A percentile compares a stretch with the other conserved stretches of the same genome.
These are phyloP conservation scores for Holocentrus rufus DNA, from an alignment of 2,797 vertebrate species.

Conservation along the genomic window DNA sequence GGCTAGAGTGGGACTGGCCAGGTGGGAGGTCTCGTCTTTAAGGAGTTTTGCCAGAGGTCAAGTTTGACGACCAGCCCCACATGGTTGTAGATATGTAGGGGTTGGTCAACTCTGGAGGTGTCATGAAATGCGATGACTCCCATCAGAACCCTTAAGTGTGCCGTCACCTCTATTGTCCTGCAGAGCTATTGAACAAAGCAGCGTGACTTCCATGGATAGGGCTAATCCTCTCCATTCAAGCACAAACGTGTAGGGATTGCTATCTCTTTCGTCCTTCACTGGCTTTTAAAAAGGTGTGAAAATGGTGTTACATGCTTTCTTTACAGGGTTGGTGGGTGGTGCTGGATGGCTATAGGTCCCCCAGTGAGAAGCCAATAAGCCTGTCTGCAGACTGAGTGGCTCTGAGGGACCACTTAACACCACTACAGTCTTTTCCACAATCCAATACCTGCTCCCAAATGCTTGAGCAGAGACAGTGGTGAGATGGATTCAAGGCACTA, in stretches of 20 bases:
- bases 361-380: constrained; percentile 1
- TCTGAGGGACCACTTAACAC: background rate
- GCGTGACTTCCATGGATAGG: constrained; percentile 41
- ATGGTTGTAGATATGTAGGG: constrained; percentile 43
- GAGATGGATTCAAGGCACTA: background rate
- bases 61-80: constrained; percentile 38
- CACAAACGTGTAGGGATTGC: constrained; percentile 58
- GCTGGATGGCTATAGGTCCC: constrained; percentile 8
- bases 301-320: constrained; percentile 37
- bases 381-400: background rate
- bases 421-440: background rate
- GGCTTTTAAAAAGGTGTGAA: constrained; percentile 52
- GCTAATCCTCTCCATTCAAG: constrained; percentile 68
- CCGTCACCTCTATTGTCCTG: constrained; percentile 54
- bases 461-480: background rate
- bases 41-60: constrained; percentile 50
- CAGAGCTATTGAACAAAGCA: constrained; percentile 66
- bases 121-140: constrained; percentile 60
- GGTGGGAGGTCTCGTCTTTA: constrained; percentile 48
- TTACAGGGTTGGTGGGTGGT: constrained; percentile 20
- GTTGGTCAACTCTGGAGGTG: constrained; percentile 53
- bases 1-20: constrained; percentile 6
- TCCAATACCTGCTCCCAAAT: background rate
- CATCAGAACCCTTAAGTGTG: constrained; percentile 50
- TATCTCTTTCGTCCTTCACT: constrained; percentile 43